Evolutionary conservation across 2,888 invertebrate genomes (phyloP).

Genomic region (Camptogramma bilineatum): DNA sequence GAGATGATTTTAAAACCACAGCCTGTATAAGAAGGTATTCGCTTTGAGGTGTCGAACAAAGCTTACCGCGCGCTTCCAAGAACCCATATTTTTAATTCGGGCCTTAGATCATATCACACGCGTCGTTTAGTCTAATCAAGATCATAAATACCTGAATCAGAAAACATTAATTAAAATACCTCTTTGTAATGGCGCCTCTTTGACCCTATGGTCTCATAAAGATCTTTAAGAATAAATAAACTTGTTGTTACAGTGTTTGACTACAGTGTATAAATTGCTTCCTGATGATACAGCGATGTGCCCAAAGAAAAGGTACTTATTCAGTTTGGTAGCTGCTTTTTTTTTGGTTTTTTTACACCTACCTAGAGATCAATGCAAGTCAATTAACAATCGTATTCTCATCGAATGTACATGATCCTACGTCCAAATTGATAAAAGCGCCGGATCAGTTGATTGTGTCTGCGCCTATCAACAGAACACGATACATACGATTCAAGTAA

Average conservation of each 20-base stretch:
- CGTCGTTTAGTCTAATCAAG: constrained; percentile 25
- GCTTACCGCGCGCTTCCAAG: constrained; percentile 56
- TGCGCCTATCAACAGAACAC: constrained; percentile 19
- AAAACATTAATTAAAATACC: constrained; percentile 7
- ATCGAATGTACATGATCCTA: constrained; percentile 13
- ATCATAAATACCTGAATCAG: constrained; percentile 17
- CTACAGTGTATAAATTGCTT: not conserved
- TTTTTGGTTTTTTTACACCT: not conserved
- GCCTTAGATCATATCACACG: constrained; percentile 32
- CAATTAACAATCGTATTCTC: constrained; percentile 17
- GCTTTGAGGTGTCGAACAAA: constrained; percentile 47
- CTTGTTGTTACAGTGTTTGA: not conserved
- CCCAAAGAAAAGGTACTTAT: too few species aligned
- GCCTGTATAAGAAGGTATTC: constrained; percentile 44
- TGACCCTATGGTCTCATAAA: not conserved
- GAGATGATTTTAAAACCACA: constrained; percentile 18
- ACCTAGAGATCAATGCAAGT: not conserved
- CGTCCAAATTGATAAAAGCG: constrained; percentile 22
- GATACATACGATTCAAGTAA: constrained; percentile 35
- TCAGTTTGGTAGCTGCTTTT: too few species aligned
- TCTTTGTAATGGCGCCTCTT: not conserved
- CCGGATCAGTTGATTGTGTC: constrained; percentile 27
- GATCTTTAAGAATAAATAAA: not conserved
- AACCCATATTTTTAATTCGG: constrained; percentile 42
- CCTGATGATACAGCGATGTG: too few species aligned